phyloP scores from a whole-genome alignment of 2,113 vertebrate species.

The Erinaceus europaeus region DNA sequence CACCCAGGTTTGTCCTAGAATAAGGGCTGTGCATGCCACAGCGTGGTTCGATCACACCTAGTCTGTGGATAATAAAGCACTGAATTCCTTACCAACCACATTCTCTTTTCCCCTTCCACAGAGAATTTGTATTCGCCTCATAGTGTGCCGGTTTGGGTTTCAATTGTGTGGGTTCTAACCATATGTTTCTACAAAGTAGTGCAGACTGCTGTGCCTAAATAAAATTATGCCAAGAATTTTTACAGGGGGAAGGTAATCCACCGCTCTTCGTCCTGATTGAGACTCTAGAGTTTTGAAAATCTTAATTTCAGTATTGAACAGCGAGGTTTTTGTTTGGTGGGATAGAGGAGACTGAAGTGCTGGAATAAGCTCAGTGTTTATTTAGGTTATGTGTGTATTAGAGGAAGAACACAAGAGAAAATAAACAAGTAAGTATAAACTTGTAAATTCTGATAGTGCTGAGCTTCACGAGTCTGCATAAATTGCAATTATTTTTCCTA shows the following conservation, averaged over 20 bases:
- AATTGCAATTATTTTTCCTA: constrained; percentile 35
- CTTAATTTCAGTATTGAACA: background rate
- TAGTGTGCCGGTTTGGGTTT: background rate
- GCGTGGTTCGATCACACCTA: background rate
- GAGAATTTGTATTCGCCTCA: constrained; percentile 17
- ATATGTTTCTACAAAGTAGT: constrained; percentile 54
- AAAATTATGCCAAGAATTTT: constrained; percentile 31
- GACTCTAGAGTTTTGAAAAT: constrained; percentile 37
- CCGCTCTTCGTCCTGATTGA: background rate
- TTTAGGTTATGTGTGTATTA: background rate
- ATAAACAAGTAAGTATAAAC: background rate
- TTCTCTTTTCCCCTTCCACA: background rate
- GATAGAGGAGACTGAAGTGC: background rate
- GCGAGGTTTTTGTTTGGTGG: constrained; percentile 13
- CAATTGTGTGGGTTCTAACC: constrained; percentile 23
- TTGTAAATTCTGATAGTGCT: background rate
- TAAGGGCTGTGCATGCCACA: background rate
- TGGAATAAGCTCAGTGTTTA: background rate
- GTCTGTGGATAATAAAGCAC: background rate
- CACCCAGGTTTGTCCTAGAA: background rate
- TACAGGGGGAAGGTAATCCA: background rate
- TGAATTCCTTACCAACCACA: background rate
- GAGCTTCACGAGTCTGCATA: constrained; percentile 22
- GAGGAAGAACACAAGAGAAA: background rate
- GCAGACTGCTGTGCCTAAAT: background rate